Evolutionary conservation across 2,888 invertebrate species (phyloP).

Genomic region (Oxycera nigricornis): DNA sequence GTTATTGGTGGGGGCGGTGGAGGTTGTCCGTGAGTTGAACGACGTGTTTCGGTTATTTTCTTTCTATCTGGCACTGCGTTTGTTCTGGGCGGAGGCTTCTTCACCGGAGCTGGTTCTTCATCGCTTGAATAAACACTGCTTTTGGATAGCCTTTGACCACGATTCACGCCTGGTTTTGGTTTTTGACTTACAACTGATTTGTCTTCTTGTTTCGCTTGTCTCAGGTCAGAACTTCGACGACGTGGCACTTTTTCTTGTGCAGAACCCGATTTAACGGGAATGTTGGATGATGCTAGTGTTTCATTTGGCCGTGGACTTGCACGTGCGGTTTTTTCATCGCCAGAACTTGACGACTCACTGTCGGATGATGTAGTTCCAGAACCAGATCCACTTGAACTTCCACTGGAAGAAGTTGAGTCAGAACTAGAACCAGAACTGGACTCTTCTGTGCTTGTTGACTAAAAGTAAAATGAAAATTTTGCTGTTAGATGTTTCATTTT

Average conservation of each 20-base stretch:
- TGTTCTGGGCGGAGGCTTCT: slow-evolving; percentile 50
- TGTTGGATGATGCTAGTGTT: slow-evolving; percentile 34
- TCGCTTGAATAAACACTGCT: slow-evolving; percentile 68
- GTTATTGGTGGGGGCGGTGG: slow-evolving; percentile 51
- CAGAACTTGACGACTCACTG: slow-evolving; percentile 71
- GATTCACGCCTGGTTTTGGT: slow-evolving; percentile 58
- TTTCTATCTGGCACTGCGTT: slow-evolving; percentile 53
- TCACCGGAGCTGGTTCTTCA: slow-evolving; percentile 64
- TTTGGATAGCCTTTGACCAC: slow-evolving; percentile 60
- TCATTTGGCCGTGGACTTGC: slow-evolving; percentile 53
- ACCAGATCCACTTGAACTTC: slow-evolving; percentile 74
- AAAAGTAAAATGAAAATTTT: slow-evolving; percentile 43
- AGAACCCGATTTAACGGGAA: slow-evolving; percentile 51
- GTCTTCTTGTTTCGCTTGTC: slow-evolving; percentile 49
- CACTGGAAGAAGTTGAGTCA: slow-evolving; percentile 72
- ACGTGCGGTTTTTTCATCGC: slow-evolving; percentile 55
- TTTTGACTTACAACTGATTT: slow-evolving; percentile 55
- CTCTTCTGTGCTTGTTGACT: slow-evolving; percentile 66
- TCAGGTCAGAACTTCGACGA: slow-evolving; percentile 14
- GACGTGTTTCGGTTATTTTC: slow-evolving; percentile 60
- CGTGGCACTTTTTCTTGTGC: slow-evolving; percentile 47
- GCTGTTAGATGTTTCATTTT: not conserved
- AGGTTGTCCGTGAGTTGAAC: slow-evolving; percentile 55
- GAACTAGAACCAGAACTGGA: slow-evolving; percentile 72
- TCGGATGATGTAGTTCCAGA: slow-evolving; percentile 75